Conservation (phyloP, 2,113 vertebrate genomes). For the Donacobius atricapilla region DNA sequence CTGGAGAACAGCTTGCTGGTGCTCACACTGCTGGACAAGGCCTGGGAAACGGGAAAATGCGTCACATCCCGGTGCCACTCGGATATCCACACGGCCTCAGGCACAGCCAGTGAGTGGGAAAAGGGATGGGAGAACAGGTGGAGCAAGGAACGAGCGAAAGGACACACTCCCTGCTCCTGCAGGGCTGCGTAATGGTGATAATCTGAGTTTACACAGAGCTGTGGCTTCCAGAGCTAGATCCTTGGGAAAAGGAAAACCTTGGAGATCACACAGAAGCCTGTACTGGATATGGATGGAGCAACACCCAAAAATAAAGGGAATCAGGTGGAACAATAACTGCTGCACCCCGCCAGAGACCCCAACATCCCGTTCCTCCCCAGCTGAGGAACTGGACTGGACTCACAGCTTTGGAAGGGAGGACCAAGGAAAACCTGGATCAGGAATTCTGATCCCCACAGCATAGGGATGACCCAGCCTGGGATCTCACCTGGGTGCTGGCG, state of each 20-base stretch:
- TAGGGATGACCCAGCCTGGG: background rate
- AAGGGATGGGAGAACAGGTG: background rate
- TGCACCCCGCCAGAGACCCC: accelerated
- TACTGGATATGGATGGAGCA: background rate
- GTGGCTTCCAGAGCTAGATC: background rate
- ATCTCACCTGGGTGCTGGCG: conserved; percentile 95
- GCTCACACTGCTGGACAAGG: conserved; percentile 94
- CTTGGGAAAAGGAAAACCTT: background rate
- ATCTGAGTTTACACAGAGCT: background rate
- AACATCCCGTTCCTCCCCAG: background rate
- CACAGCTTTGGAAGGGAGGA: background rate
- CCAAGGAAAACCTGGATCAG: background rate
- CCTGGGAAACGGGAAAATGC: conserved; percentile 65
- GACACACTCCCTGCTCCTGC: background rate
- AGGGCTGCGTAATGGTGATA: too few relatives aligned
- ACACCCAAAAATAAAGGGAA: background rate
- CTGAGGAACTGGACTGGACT: background rate
- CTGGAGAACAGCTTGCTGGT: conserved; percentile 98
- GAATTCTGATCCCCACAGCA: background rate
- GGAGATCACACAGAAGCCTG: background rate
- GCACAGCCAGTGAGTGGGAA: background rate
- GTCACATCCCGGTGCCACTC: accelerated
- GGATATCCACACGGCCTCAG: accelerated
- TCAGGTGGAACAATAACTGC: background rate
- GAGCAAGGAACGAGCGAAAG: background rate